phyloP scores from a whole-genome alignment of 53 echinoderm and acorn worm genomes.

The Echinometra lucunter region DNA sequence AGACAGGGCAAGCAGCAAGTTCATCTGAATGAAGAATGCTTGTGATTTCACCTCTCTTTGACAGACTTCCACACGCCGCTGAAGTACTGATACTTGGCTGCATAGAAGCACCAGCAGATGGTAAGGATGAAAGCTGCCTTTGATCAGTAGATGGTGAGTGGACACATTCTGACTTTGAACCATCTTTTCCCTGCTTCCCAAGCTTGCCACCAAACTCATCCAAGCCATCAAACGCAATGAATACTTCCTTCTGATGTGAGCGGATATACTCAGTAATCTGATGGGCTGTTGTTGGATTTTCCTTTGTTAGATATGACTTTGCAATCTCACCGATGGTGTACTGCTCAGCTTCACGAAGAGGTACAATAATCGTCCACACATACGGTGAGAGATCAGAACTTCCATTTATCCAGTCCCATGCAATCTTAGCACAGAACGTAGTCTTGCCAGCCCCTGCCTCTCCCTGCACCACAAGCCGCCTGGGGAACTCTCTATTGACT shows the following conservation, averaged over 20 bases:
- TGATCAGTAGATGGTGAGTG: neutral
- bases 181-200: neutral
- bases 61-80: neutral
- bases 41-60: neutral
- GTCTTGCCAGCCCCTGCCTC: slow-evolving; percentile 13
- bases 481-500: slow-evolving; percentile 37
- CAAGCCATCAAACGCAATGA: slow-evolving; percentile 1
- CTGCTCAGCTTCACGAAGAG: neutral
- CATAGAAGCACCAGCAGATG: neutral
- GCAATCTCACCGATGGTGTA: slow-evolving; percentile 21
- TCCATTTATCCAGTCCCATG: slow-evolving; percentile 1
- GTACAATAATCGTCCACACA: neutral
- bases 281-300: neutral
- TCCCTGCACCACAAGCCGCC: neutral
- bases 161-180: neutral
- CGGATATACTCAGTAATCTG: neutral
- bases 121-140: neutral
- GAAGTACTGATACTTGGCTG: neutral
- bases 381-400: neutral
- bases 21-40: neutral
- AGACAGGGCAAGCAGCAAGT: neutral
- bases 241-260: neutral
- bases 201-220: slow-evolving; percentile 7
- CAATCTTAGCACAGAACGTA: neutral
- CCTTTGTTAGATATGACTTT: neutral